Evolutionary conservation across 1,140 invertebrate species (phyloP).

Genomic region (Drosophila hydei): DNA sequence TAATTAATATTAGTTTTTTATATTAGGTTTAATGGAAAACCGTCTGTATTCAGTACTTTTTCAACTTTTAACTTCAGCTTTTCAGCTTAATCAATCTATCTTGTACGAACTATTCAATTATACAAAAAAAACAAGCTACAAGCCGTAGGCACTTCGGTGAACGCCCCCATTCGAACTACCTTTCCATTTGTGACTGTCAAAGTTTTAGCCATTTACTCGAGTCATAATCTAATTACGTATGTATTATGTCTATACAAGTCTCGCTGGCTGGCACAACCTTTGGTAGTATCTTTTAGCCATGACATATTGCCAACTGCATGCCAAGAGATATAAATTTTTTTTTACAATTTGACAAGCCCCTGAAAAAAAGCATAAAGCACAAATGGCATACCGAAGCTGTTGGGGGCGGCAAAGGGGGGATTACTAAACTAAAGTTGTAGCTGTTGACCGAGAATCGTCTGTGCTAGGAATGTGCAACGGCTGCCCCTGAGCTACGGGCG

Average conservation of each 20-base stretch:
- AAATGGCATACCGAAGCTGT: constrained; percentile 35
- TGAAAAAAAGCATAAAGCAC: constrained; percentile 30
- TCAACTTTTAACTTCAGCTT: too few species aligned
- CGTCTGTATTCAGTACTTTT: too few species aligned
- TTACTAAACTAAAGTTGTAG: constrained; percentile 31
- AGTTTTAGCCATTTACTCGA: constrained; percentile 16
- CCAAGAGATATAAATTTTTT: constrained; percentile 14
- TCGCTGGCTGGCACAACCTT: constrained; percentile 5
- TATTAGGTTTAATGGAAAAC: too few species aligned
- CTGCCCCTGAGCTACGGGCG: constrained; percentile 35
- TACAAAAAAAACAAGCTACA: background rate
- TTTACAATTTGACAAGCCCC: constrained; percentile 61
- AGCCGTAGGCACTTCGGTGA: constrained; percentile 18
- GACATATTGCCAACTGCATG: constrained; percentile 38
- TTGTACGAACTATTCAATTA: constrained; percentile 9
- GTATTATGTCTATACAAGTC: constrained; percentile 16
- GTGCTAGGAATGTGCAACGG: constrained; percentile 25
- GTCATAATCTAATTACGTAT: constrained; percentile 59
- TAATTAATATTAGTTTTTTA: too few species aligned
- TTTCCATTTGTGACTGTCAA: constrained; percentile 20
- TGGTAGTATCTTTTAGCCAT: constrained; percentile 37
- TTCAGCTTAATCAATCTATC: too few species aligned
- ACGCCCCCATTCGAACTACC: constrained; percentile 26
- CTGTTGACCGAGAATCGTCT: constrained; percentile 41
- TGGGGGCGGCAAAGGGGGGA: background rate